Evolutionary conservation across 2,113 vertebrate species (phyloP), one percentile per base, ranked within the genome.

Genomic region (Hyla sarda): DNA sequence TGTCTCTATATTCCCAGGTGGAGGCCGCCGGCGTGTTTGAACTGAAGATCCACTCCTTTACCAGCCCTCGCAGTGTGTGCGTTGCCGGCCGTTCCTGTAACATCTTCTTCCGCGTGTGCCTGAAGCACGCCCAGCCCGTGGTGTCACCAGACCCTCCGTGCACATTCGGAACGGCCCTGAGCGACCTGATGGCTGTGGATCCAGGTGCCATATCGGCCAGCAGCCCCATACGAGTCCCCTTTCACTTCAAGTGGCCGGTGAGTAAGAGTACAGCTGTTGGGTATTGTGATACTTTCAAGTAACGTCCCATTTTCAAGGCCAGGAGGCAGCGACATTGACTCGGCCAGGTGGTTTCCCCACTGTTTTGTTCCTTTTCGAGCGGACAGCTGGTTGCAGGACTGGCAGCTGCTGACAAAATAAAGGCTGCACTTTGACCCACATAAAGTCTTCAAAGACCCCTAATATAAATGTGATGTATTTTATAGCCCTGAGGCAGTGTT

Each of bases 211-310:
- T 96, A n/a, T 88, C 93, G 28, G 88, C 72, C 4, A 94, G 93
- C 23, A 90, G 91, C 3, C 94, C 94, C 78, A 85, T 97, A 82
- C 90, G 90, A 1, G 93, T 98, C 32, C 95, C 94, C 0, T 95
- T 98, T 71, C 88, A 72, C 3, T 97, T 96, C 87, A 94, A 95
- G 88, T 97, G 97, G 97, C 96, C 96, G 92, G 97, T 97, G 86
- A 93, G 96, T 60, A 72, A 67, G 10, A 50, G 45, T 41, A 23
- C 41, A 32, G 65, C 28, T 52, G 67, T 71, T 71, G 67, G 67
- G 17, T 71, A 71, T 71, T 71, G 67, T 37, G 67, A 71, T 71
- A 41, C 32, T 71, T n/a, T 71, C 67, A 23, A 17, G 72, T 74
- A 74, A 74, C 2, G 72, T 74, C 72, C 34, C 34, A 23, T 41